Conservation (phyloP, 1,140 invertebrate species). For the Drosophila watanabei region DNA sequence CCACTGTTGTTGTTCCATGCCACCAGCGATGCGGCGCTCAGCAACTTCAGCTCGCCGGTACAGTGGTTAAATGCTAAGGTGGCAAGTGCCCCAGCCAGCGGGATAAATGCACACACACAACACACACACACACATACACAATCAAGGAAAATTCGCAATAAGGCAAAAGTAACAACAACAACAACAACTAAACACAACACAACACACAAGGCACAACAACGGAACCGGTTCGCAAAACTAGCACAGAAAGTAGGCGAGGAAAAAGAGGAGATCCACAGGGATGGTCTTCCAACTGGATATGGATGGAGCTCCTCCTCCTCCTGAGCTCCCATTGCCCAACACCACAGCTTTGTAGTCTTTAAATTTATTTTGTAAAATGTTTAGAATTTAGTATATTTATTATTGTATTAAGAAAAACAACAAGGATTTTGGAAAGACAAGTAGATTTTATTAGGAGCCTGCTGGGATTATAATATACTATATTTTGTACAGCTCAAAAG, state of each 20-base stretch:
- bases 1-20: conserved; percentile 85
- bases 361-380: neutral
- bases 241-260: conserved; percentile 78
- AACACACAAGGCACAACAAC: conserved; percentile 31
- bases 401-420: neutral
- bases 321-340: conserved; percentile 43
- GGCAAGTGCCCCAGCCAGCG: conserved; percentile 53
- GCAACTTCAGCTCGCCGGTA: conserved; percentile 39
- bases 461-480: neutral
- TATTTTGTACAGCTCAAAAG: neutral
- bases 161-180: conserved; percentile 42
- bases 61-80: conserved; percentile 46
- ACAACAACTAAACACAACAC: conserved; percentile 34
- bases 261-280: conserved; percentile 43
- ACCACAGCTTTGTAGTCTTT: neutral
- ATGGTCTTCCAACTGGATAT: conserved; percentile 11
- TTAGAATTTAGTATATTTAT: neutral
- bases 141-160: conserved; percentile 71
- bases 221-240: conserved; percentile 74
- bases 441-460: neutral
- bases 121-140: conserved; percentile 8
- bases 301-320: conserved; percentile 14
- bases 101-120: conserved; percentile 49
- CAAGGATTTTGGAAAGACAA: too few species aligned
- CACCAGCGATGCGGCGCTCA: conserved; percentile 82